Conservation (phyloP, 2,888 invertebrate species). For the Alcis repandata region DNA sequence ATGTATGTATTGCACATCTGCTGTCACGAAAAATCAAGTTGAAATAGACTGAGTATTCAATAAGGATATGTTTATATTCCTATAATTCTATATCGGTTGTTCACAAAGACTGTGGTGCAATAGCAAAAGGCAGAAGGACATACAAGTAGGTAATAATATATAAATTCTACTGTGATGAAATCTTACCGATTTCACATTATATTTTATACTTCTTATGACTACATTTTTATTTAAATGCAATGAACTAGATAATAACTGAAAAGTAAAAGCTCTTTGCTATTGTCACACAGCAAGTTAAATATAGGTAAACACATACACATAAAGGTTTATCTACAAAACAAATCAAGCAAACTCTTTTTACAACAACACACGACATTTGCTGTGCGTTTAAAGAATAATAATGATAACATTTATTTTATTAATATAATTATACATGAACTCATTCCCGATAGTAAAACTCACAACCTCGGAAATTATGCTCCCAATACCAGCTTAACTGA, state of each 20-base stretch:
- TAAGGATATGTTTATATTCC: slow-evolving; percentile 84
- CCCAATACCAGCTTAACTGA: slow-evolving; percentile 85
- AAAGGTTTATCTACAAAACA: slow-evolving; percentile 79
- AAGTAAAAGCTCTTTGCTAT: slow-evolving; percentile 75
- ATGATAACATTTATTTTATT: slow-evolving; percentile 63
- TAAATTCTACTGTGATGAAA: slow-evolving; percentile 69
- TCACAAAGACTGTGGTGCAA: slow-evolving; percentile 74
- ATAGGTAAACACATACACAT: slow-evolving; percentile 77
- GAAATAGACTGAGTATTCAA: slow-evolving; percentile 84
- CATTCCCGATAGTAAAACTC: slow-evolving; percentile 83
- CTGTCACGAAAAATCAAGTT: slow-evolving; percentile 77
- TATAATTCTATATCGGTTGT: slow-evolving; percentile 79
- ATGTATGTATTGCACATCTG: slow-evolving; percentile 85
- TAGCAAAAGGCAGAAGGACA: slow-evolving; percentile 70
- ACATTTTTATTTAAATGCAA: slow-evolving; percentile 80
- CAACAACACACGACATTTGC: slow-evolving; percentile 77
- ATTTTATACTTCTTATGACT: slow-evolving; percentile 75
- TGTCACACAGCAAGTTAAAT: slow-evolving; percentile 77
- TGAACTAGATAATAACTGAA: slow-evolving; percentile 69
- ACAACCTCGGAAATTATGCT: slow-evolving; percentile 87
- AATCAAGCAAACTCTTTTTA: slow-evolving; percentile 82
- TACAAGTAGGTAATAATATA: slow-evolving; percentile 50
- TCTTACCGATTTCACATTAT: slow-evolving; percentile 59
- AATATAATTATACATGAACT: slow-evolving; percentile 72
- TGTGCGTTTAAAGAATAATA: slow-evolving; percentile 79